Percentiles rank a stretch among this genome's conserved stretches.
phyloP scores from a whole-genome alignment of 2,113 vertebrate genomes.

The Scophthalmus maximus region DNA sequence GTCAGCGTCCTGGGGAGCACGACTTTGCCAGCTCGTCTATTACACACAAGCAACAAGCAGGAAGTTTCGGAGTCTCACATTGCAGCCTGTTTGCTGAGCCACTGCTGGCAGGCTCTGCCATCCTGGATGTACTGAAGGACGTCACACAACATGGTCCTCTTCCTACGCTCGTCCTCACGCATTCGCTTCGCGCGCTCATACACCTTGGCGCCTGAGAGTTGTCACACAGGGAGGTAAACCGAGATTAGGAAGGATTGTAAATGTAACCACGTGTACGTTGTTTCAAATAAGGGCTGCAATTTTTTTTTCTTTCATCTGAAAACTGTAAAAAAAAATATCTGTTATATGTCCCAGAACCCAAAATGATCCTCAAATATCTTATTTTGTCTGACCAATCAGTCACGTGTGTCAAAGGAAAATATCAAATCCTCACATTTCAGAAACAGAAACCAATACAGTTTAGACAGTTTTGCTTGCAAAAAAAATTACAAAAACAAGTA shows the following conservation, averaged over 20 bases:
- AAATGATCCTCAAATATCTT: not conserved
- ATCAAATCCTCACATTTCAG: not conserved
- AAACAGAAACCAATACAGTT: not conserved
- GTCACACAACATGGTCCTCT: constrained; percentile 94
- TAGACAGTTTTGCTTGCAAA: not conserved
- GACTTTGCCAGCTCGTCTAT: constrained; percentile 14
- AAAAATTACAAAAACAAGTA: not conserved
- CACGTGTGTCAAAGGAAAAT: not conserved
- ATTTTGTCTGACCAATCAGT: too few species aligned
- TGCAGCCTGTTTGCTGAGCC: constrained; percentile 96
- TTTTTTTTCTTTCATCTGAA: not conserved
- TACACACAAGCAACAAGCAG: constrained; percentile 30
- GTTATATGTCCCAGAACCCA: not conserved
- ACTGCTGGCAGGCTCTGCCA: constrained; percentile 95
- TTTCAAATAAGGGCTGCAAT: not conserved
- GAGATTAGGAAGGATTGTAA: not conserved
- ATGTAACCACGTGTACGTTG: not conserved
- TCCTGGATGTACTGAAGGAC: constrained; percentile 98
- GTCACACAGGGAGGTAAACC: not conserved
- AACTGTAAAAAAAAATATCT: too few species aligned
- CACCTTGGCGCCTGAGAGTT: constrained; percentile 89
- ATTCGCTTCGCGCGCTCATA: constrained; percentile 91
- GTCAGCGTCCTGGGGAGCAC: constrained; percentile 36
- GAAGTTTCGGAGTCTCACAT: constrained; percentile 83
- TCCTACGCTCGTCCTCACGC: constrained; percentile 91